Evolutionary conservation across 2,113 vertebrate species (phyloP).

Genomic region (Panurus biarmicus): DNA sequence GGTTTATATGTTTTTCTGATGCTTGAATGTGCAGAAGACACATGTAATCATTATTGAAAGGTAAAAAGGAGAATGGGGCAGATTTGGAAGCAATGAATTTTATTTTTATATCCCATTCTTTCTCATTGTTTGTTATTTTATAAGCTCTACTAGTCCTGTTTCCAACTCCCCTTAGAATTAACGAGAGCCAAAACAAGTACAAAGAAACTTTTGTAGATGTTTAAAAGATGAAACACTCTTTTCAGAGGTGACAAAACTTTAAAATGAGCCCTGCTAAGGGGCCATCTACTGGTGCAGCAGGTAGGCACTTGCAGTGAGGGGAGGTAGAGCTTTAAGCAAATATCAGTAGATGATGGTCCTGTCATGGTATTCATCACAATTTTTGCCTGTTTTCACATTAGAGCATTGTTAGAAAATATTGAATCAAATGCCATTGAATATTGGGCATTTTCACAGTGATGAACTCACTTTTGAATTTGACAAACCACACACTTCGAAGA

Average conservation of each 20-base stretch:
- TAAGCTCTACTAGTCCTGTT: background rate
- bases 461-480: background rate
- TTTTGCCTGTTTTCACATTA: background rate
- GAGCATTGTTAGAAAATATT: background rate
- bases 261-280: background rate
- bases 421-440: background rate
- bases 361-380: accelerated
- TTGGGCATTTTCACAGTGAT: background rate
- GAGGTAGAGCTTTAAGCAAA: background rate
- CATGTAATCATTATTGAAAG: background rate
- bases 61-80: constrained; percentile 21
- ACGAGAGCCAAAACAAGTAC: background rate
- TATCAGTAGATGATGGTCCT: background rate
- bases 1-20: constrained; percentile 47
- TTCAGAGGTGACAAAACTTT: background rate
- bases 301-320: background rate
- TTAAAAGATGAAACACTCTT: background rate
- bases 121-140: constrained; percentile 4
- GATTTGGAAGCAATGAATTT: constrained; percentile 25
- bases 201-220: background rate
- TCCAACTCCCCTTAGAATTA: background rate
- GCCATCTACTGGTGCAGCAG: background rate
- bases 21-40: constrained; percentile 11
- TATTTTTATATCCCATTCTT: constrained; percentile 35
- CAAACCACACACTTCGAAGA: background rate